Percentiles rank a stretch among this genome's conserved stretches.
phyloP scores from a whole-genome alignment of 2,888 invertebrate species.

The Ormyrus rosae region DNA sequence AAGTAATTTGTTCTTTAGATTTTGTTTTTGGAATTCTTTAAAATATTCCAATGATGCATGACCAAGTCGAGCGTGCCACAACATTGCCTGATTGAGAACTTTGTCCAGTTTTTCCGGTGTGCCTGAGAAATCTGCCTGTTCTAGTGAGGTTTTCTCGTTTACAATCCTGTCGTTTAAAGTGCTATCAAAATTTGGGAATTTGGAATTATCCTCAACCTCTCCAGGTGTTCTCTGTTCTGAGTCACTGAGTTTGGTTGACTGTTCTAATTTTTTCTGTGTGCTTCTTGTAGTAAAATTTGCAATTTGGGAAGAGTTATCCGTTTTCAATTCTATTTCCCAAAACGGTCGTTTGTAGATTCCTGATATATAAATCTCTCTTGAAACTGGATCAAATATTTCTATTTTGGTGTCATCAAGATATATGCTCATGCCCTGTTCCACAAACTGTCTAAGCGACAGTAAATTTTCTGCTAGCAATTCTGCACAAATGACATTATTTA shows the following conservation, averaged over 20 bases:
- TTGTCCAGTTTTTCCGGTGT: background rate
- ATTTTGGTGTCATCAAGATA: constrained; percentile 52
- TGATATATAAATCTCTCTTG: background rate
- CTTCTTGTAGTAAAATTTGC: background rate
- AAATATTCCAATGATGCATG: background rate
- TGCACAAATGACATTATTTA: constrained; percentile 39
- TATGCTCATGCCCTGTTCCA: constrained; percentile 57
- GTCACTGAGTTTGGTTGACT: background rate
- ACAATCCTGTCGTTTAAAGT: background rate
- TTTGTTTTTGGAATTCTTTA: background rate
- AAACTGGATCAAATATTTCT: background rate
- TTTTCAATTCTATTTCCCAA: background rate
- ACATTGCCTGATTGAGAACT: background rate
- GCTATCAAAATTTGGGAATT: background rate
- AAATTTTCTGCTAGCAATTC: constrained; percentile 56
- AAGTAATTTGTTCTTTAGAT: background rate
- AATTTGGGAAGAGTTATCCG: background rate
- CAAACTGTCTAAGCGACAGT: constrained; percentile 57
- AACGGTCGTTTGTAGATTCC: background rate
- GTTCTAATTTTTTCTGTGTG: background rate
- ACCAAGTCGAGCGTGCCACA: background rate
- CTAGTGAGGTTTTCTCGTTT: background rate
- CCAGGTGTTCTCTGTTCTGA: background rate
- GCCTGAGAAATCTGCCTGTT: background rate
- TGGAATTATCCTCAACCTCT: background rate